Evolutionary conservation across 2,113 vertebrate genomes (phyloP).

Genomic region (Hippocampus mohnikei): DNA sequence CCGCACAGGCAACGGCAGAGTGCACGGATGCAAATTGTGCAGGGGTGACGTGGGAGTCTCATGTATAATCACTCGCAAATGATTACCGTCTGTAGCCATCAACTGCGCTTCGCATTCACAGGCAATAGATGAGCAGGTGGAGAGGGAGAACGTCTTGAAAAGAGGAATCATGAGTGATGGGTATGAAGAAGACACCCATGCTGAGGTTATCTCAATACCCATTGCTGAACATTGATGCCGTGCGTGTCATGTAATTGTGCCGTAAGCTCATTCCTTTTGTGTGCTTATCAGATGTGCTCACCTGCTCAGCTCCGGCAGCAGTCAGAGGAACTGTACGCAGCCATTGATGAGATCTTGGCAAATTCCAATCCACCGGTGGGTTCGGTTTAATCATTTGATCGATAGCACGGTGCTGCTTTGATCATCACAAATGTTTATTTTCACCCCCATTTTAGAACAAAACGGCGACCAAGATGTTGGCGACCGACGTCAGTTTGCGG

Average conservation of each 20-base stretch:
- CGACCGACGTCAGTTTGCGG: neutral
- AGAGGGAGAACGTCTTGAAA: constrained; percentile 64
- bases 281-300: constrained; percentile 80
- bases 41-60: neutral
- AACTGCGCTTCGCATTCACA: constrained; percentile 42
- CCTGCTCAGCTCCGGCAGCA: constrained; percentile 88
- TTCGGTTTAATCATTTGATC: neutral
- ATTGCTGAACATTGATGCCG: neutral
- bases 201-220: constrained; percentile 72
- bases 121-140: constrained; percentile 80
- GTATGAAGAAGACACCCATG: constrained; percentile 63
- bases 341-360: constrained; percentile 87
- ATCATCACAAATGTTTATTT: neutral
- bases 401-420: neutral
- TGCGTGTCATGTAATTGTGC: neutral
- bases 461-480: neutral
- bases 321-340: constrained; percentile 88
- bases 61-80: neutral
- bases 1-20: neutral
- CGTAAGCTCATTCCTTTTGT: neutral
- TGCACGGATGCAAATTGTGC: neutral
- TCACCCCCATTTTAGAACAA: neutral
- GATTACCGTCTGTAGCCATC: constrained; percentile 2
- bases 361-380: constrained; percentile 79
- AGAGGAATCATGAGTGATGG: neutral